A percentile compares a stretch with the other conserved stretches of the same genome.
Evolutionary conservation across 2,113 vertebrate genomes (phyloP).

Genomic region (Apistogramma diplotaenia): DNA sequence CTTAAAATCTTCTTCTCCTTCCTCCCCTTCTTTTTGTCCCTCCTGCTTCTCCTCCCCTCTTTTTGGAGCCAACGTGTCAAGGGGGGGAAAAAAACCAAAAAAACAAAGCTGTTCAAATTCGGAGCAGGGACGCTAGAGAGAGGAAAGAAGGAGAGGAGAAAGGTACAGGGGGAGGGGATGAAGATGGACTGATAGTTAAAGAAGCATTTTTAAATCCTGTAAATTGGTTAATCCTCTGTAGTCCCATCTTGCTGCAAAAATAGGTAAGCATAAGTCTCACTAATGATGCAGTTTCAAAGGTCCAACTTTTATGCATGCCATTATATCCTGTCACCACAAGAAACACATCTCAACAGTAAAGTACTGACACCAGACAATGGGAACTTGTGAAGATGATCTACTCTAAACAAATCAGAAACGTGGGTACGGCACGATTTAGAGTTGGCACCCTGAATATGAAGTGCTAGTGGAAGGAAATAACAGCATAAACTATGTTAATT

Average conservation of each 20-base stretch:
- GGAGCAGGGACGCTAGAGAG: background rate
- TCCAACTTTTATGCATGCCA: background rate
- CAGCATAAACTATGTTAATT: background rate
- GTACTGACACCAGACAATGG: background rate
- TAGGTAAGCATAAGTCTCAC: rapidly evolving
- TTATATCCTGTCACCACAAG: background rate
- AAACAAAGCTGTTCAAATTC: slow-evolving; percentile 58
- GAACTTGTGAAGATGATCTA: background rate
- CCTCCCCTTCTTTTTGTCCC: slow-evolving; percentile 15
- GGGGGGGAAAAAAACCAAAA: slow-evolving; percentile 34
- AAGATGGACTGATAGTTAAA: background rate
- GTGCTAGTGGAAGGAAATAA: background rate
- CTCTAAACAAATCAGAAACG: background rate
- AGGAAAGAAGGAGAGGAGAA: background rate
- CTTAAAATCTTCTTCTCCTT: slow-evolving; percentile 27
- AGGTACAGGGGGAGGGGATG: background rate
- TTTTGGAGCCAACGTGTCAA: slow-evolving; percentile 64
- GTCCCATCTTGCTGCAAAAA: background rate
- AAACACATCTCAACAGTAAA: background rate
- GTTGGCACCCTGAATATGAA: background rate
- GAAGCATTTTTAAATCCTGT: background rate
- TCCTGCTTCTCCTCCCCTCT: slow-evolving; percentile 33
- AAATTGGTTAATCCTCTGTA: background rate
- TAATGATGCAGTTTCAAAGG: background rate
- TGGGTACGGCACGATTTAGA: background rate